Base-by-base conservation (phyloP, 2,113 vertebrate genomes). In the Otolemur garnettii region DNA sequence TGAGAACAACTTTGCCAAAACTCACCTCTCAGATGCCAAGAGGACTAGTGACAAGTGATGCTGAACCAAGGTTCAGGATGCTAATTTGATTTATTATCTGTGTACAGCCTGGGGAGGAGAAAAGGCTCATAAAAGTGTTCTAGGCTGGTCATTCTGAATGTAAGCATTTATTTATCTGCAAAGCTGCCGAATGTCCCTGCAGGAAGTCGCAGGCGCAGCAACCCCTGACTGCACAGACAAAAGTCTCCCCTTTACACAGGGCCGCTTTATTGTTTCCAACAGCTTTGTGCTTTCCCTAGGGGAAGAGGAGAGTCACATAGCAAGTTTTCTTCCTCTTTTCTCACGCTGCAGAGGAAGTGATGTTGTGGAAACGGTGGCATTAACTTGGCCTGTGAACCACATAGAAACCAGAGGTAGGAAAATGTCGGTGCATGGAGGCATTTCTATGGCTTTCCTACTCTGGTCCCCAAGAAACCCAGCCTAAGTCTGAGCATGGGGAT, bases 11-110 rank as follows among this genome's bases (percentile, higher is more conserved):
- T 57, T 82, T 66, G 64, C 50, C 0, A 24, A 96, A 92, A 95
- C 50, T 45, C 72, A 15, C 28, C 35, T 35, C 50, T 91, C 17
- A 26, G 62, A 33, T 82, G 59, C 64, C 35, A 69, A 87, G 94
- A 30, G 68, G 24, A 60, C 77, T 60, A 93, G 95, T 88, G 82
- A 86, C 90, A 71, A 94, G 95, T 17, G 96, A 91, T 88, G 91
- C 82, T 91, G 84, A 96, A 77, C 94, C 11, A 1, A 95, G 91
- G 87, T 97, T 97, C 45, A 42, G 75, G 96, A 97, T 96, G 95
- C 95, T 97, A 86, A 97, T 97, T 97, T 97, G 96, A 97, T 98
- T 97, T 97, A 97, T 97, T 97, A 95, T 97, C 97, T 97, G 97
- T 96, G 93, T 97, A 97, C 95, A 97, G 95, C 96, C 95, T 87